Base-by-base conservation (phyloP, 2,888 invertebrate genomes). In the Noctua fimbriata region DNA sequence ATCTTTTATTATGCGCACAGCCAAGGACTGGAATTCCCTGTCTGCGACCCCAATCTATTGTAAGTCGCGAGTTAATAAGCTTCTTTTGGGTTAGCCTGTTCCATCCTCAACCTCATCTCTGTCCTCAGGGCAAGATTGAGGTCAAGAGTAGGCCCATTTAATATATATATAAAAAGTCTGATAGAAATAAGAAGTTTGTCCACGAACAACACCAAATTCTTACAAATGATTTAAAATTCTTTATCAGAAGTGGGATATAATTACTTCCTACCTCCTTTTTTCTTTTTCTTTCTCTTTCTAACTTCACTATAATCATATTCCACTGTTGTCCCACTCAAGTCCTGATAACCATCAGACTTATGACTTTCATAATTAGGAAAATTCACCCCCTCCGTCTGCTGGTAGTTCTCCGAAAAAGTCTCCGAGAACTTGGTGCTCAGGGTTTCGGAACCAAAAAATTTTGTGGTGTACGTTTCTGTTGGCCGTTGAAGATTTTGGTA, bases 361-460 rank as follows among this genome's bases (percentile, higher is more conserved):
- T 90, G 89, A 1, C 90, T 93, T 63, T 95, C 96, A 32, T 96
- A 96, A 65, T 95, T 93, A 0, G 95, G 95, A 63, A 95, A 94
- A 14, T 94, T 96, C 0, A 95, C 89, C 0, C 95, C 95, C 0
- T 96, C 96, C 0, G 96, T 93, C 63, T 95, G 95, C 18, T 96
- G 96, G 32, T 96, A 96, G 28, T 95, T 96, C 72, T 95, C 96
- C 0, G 94, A 90, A 85, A 96, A 96, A 0, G 93, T 94, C 70
- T 95, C 96, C 0, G 94, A 93, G 70, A 95, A 96, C 14, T 94
- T 94, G 0, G 94, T 90, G 65, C 96, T 95, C 0, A 96, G 80
- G 0, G 94, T 94, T 74, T 96, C 96, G 0, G 95, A 95, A 3
- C 96, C 96, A 87, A 96, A 96, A 89, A 96, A 95, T 73, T 94